Evolutionary conservation across 2,797 vertebrate genomes (phyloP), one percentile per base, ranked within the genome.

Genomic region (Botia almorhae): DNA sequence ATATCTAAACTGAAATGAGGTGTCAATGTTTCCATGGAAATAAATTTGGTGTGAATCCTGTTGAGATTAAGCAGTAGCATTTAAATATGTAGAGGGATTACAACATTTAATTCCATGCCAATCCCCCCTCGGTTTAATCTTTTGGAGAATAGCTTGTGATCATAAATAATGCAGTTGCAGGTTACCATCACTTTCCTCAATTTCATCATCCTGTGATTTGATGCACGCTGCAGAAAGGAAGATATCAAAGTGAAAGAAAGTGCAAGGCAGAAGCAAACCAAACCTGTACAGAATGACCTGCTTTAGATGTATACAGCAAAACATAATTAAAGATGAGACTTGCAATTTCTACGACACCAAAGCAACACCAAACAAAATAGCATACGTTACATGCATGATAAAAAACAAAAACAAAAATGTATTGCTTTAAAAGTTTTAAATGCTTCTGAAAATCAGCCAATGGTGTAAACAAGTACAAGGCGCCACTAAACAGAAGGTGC

Each of bases 41-140:
- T 71, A 5, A 51, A 76, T 76, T 75, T 36, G 29, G 65, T 81
- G 74, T 76, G 67, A 68, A 69, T 81, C 36, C 26, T 50, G 33
- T 63, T 63, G 17, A 80, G 77, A 83, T 83, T 83, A 87, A 39
- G 77, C 77, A 60, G 39, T 56, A 64, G 63, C 46, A 61, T 75
- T 88, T 72, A 79, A 82, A 84, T 87, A 65, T 73, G 63, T 68
- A 39, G 33, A 60, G 29, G 80, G 80, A 86, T 85, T 84, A 85
- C 63, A 72, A 81, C 82, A 83, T 80, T 74, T 78, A 83, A 83
- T 86, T 84, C 81, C 82, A 80, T 71, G 84, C 74, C 78, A 83
- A 79, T 80, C 81, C 72, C 73, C 56, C 65, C 68, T 69, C 19
- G 33, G 48, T 53, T 76, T 73, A 83, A 75, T 81, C 72, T 80